Base-by-base conservation (phyloP, 2,113 vertebrate species). In the Hyperoodon ampullatus region DNA sequence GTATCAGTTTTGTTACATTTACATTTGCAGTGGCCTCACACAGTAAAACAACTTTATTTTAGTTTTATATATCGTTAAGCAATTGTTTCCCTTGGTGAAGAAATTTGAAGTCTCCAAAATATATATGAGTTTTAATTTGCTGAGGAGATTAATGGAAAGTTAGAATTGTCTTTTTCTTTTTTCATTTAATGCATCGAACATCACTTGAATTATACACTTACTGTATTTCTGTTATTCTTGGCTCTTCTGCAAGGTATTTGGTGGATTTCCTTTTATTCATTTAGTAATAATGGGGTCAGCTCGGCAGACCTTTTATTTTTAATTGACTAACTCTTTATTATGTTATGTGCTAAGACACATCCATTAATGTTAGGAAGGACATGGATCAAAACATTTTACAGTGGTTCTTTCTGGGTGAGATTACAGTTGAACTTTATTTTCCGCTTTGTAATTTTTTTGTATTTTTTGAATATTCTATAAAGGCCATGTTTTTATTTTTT, bases 21-120 rank as follows among this genome's bases (percentile, higher is more conserved):
- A 80, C 87, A 88, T 94, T 96, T 1, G 0, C 82, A 90, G 74
- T 90, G 93, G 35, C 18, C 80, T 97, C 89, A 93, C 78, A 94
- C 47, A 92, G 81, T 80, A 93, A 97, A 95, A 97, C 84, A 94
- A 85, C 96, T 97, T 92, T 96, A 81, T 96, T 97, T 97, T 81
- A 78, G 15, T 87, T 93, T 81, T 88, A 96, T 96, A 65, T 68
- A 94, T 66, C n/a, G 6, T 68, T 93, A 96, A 75, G 44, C 90
- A 96, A 66, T 84, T 78, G 47, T 96, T 97, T 95, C 55, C 94
- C 47, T 96, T 87, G 8, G 44, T 94, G 75, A 39, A 88, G 26
- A 96, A 58, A 93, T 95, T 93, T 0, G 19, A 90, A 71, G 6
- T 97, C 55, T 85, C n/a, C 42, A 61, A 86, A 86, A 85, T 13